A percentile compares a stretch with the other conserved stretches of the same genome.
phyloP scores from a whole-genome alignment of 2,888 invertebrate genomes.

The Acronicta psi region DNA sequence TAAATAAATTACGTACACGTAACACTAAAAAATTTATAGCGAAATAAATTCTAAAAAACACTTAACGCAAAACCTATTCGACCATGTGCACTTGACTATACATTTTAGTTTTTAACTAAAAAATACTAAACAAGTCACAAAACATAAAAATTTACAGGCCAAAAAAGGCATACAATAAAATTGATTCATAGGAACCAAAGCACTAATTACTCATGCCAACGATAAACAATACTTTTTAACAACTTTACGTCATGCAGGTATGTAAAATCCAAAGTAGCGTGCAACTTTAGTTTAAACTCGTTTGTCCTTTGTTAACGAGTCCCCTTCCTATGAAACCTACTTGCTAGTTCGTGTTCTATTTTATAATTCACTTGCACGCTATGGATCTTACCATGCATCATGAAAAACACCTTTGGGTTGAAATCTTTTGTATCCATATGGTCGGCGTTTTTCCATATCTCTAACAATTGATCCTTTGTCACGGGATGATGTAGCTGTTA shows the following conservation, averaged over 20 bases:
- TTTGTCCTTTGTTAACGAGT: constrained; percentile 24
- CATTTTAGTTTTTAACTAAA: no score
- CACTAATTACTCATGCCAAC: constrained; percentile 16
- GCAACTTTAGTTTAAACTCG: constrained; percentile 47
- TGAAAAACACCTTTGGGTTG: constrained; percentile 98
- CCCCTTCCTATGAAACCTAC: constrained; percentile 42
- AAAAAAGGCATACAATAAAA: not conserved
- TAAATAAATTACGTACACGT: constrained; percentile 2
- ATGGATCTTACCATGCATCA: constrained; percentile 94
- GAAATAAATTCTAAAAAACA: constrained; percentile 12
- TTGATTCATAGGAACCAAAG: constrained; percentile 11
- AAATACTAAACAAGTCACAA: not conserved
- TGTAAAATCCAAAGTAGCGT: constrained; percentile 68
- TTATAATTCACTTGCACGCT: constrained; percentile 61
- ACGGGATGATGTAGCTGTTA: constrained; percentile 95
- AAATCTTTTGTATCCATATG: constrained; percentile 96
- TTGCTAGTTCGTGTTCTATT: constrained; percentile 42
- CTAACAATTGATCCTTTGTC: constrained; percentile 97
- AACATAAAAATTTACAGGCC: not conserved
- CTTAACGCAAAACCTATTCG: not conserved
- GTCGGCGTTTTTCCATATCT: constrained; percentile 98
- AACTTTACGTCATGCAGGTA: constrained; percentile 41
- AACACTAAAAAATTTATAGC: constrained; percentile 19
- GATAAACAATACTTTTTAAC: constrained; percentile 13
- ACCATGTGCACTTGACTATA: no score